phyloP scores from a whole-genome alignment of 2,888 invertebrate species.

The Nomada ferruginata region DNA sequence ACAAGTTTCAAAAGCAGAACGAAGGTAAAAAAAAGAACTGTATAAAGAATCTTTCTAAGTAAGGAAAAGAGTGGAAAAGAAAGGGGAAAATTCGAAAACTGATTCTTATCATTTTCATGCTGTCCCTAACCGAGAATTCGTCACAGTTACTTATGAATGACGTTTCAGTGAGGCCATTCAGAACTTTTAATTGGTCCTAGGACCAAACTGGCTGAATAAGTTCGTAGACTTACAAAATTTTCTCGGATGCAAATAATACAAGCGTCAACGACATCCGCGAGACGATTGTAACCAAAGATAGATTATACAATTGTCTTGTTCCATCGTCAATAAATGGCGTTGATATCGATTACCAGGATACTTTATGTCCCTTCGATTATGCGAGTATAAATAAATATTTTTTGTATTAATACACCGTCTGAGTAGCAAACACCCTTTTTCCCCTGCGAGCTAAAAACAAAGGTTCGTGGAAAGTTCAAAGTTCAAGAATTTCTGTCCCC shows the following conservation, averaged over 20 bases:
- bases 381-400: neutral
- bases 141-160: slow-evolving; percentile 15
- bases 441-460: neutral
- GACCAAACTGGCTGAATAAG: slow-evolving; percentile 39
- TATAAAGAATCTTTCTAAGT: slow-evolving; percentile 14
- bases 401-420: neutral
- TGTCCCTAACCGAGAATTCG: neutral
- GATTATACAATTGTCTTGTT: neutral
- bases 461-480: slow-evolving; percentile 4
- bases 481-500: slow-evolving; percentile 3
- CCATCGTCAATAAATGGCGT: no score
- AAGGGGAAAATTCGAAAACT: neutral
- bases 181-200: slow-evolving; percentile 52
- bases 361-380: neutral
- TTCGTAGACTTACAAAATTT: slow-evolving; percentile 10
- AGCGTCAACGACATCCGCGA: neutral
- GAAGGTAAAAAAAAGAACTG: slow-evolving; percentile 67
- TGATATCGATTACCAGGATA: neutral
- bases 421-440: neutral
- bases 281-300: neutral
- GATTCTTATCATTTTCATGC: slow-evolving; percentile 18
- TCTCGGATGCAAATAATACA: neutral
- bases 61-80: neutral
- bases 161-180: slow-evolving; percentile 39
- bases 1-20: slow-evolving; percentile 70